Conservation (phyloP, 2,888 invertebrate species). For the Acanthacorydalis orientalis region DNA sequence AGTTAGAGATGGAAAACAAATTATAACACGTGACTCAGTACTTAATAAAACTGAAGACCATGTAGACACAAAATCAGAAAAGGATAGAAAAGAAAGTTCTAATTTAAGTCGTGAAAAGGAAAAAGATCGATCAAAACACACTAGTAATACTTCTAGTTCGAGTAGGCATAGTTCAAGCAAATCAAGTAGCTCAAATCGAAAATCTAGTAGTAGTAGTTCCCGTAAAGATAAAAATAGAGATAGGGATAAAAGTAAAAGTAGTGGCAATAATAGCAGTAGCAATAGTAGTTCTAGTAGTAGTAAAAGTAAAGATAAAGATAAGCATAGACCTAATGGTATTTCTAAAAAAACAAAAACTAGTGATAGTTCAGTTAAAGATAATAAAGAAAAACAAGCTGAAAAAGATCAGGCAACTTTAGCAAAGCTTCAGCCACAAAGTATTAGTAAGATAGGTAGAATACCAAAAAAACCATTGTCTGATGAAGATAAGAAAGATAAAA, state of each 20-base stretch:
- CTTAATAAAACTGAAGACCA: conserved; percentile 15
- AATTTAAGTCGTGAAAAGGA: conserved; percentile 13
- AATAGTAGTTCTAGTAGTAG: conserved; percentile 14
- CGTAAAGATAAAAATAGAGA: conserved; percentile 21
- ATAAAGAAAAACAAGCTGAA: conserved; percentile 37
- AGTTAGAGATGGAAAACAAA: conserved; percentile 55
- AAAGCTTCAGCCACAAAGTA: conserved; percentile 45
- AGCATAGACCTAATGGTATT: conserved; percentile 15
- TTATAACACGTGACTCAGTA: conserved; percentile 27
- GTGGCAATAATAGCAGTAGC: neutral
- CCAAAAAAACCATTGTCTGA: conserved; percentile 46
- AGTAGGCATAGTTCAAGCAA: conserved; percentile 3
- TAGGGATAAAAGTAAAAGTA: conserved; percentile 15
- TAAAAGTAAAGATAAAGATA: conserved; percentile 23
- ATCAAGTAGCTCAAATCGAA: conserved; percentile 12
- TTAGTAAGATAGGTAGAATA: conserved; percentile 62
- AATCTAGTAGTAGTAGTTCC: conserved; percentile 22
- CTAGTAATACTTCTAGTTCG: conserved; percentile 12
- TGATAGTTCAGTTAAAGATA: conserved; percentile 22
- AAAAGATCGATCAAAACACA: conserved; percentile 22
- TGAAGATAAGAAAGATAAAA: conserved; percentile 24
- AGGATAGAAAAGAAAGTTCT: conserved; percentile 8
- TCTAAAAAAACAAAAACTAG: conserved; percentile 16
- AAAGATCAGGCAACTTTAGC: conserved; percentile 51
- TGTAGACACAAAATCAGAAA: conserved; percentile 15